Base-by-base conservation (phyloP, 1,140 invertebrate species). In the Drosophila lowei region DNA sequence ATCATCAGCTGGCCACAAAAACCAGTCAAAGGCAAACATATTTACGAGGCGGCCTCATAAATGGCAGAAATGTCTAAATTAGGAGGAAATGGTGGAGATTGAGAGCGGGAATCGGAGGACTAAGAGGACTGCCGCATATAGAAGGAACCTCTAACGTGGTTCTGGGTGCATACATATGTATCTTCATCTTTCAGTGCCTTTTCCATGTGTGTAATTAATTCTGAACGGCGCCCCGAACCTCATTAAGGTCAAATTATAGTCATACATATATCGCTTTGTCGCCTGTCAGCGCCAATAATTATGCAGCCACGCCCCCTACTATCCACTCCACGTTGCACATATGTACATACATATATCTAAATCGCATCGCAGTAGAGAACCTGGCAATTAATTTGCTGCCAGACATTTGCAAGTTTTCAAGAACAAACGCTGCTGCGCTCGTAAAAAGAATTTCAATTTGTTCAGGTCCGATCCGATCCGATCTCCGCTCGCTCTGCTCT, bases 171-270 rank as follows among this genome's bases (percentile, higher is more conserved):
- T n/a, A n/a, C n/a, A n/a, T n/a, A n/a, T n/a, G 9, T 38, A 5
- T 13, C 9, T 38, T 0, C 11, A 38, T 38, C 9, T 9, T 38
- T 38, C 30, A 34, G 2, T 0, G 11, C 3, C 13, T 38, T 13
- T 5, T 38, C 34, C 34, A 38, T 13, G 34, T 55, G 71, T 72
- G 18, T 2, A 88, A 86, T 86, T 88, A 76, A 78, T 77, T 77
- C 57, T 49, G 49, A 68, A 43, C 64, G 71, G 53, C 59, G 68
- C 67, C 30, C 30, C 30, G 30, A 9, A 72, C 73, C 83, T 88
- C 81, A 88, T 86, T 86, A 88, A 86, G 81, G 78, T 86, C 81
- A 77, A 75, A 88, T 88, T 86, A 85, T 78, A 65, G 56, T 59
- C 70, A 65, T 78, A 80, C 70, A 65, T 78, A 80, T 67, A 42